phyloP scores from a whole-genome alignment of 2,888 invertebrate genomes.

The Bombylius discolor region DNA sequence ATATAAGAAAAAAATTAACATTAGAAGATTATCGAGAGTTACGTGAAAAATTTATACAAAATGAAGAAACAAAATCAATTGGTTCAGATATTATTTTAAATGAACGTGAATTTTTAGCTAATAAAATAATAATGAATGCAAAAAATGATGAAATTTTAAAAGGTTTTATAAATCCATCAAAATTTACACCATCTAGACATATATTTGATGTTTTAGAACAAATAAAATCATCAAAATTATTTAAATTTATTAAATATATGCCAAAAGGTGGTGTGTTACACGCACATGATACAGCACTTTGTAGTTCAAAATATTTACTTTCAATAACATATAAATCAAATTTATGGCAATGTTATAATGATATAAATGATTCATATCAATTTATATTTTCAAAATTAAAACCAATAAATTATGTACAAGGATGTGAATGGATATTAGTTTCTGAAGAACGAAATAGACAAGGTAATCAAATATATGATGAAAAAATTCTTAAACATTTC shows the following conservation, averaged over 20 bases:
- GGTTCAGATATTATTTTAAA: slow-evolving; percentile 42
- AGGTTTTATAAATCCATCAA: slow-evolving; percentile 40
- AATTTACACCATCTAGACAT: slow-evolving; percentile 43
- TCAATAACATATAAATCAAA: slow-evolving; percentile 49
- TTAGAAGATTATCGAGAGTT: slow-evolving; percentile 20
- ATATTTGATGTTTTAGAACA: slow-evolving; percentile 47
- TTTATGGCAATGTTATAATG: slow-evolving; percentile 39
- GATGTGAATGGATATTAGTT: slow-evolving; percentile 39
- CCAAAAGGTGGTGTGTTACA: slow-evolving; percentile 67
- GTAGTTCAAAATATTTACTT: slow-evolving; percentile 48
- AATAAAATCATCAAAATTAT: slow-evolving; percentile 50
- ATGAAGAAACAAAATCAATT: slow-evolving; percentile 38
- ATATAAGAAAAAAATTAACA: background rate
- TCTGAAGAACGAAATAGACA: slow-evolving; percentile 33
- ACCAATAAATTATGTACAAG: slow-evolving; percentile 3
- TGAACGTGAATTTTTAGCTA: slow-evolving; percentile 40
- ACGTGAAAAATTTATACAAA: slow-evolving; percentile 37
- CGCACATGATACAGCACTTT: slow-evolving; percentile 51
- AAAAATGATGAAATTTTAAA: slow-evolving; percentile 43
- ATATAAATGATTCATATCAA: slow-evolving; percentile 17
- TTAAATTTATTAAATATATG: slow-evolving; percentile 49
- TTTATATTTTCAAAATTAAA: slow-evolving; percentile 29
- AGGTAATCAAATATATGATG: slow-evolving; percentile 37
- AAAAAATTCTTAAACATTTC: slow-evolving; percentile 40
- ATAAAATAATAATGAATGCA: slow-evolving; percentile 44